Conservation (phyloP, 1,140 invertebrate genomes). For the Magallana ariakensis region DNA sequence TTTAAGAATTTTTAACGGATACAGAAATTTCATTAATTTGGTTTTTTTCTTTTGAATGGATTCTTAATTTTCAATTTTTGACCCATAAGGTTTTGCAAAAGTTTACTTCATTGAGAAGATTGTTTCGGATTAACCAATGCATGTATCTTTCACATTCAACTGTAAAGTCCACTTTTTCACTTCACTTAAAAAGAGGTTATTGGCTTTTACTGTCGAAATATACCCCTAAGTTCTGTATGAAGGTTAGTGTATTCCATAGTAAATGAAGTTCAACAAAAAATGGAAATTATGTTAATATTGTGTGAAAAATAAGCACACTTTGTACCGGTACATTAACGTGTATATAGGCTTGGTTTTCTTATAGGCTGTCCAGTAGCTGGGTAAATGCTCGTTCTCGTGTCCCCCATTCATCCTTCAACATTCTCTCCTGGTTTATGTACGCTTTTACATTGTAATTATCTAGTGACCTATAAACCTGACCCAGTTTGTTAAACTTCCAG, state of each 20-base stretch:
- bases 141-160: too few relatives aligned
- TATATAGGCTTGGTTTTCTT: not conserved
- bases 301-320: not conserved
- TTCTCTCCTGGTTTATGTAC: not conserved
- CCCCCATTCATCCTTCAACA: not conserved
- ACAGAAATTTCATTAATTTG: too few relatives aligned
- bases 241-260: not conserved
- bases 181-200: too few relatives aligned
- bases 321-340: too few relatives aligned
- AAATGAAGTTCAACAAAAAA: not conserved
- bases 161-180: too few relatives aligned
- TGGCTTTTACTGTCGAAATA: too few relatives aligned
- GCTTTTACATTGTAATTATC: not conserved
- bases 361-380: conserved; percentile 14
- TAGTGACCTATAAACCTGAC: not conserved
- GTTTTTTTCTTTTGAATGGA: too few relatives aligned
- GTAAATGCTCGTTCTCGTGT: not conserved
- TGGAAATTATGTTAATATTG: not conserved
- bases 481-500: not conserved
- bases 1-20: too few relatives aligned
- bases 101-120: too few relatives aligned
- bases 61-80: too few relatives aligned
- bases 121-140: too few relatives aligned
- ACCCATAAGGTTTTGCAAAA: too few relatives aligned
- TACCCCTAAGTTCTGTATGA: not conserved